phyloP scores from a whole-genome alignment of 2,113 vertebrate species.

The Indicator maculatus region DNA sequence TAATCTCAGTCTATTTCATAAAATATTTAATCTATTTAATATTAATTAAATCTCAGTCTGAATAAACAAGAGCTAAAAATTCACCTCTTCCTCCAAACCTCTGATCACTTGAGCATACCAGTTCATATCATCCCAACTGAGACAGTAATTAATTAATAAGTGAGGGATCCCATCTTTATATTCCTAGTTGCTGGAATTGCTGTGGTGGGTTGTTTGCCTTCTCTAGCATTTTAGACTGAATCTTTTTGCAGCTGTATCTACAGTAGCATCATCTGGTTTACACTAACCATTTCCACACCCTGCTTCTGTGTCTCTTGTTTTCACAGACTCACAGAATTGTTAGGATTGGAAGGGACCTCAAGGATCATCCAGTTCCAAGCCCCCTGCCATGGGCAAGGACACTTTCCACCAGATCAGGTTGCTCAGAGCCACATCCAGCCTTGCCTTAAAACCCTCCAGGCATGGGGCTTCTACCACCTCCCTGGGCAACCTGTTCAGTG shows the following conservation, averaged over 20 bases:
- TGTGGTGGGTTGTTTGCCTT: background rate
- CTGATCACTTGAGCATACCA: background rate
- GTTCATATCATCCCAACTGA: background rate
- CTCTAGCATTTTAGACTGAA: background rate
- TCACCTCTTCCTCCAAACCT: conserved; percentile 21
- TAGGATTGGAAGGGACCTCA: too few relatives aligned
- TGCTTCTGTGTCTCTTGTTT: background rate
- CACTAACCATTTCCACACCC: background rate
- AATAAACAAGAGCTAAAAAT: conserved; percentile 48
- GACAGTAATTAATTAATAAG: background rate
- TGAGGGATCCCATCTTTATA: background rate
- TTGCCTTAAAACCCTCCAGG: too few relatives aligned
- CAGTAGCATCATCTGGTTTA: background rate
- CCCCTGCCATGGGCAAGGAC: too few relatives aligned
- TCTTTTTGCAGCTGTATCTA: background rate
- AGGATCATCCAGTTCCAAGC: too few relatives aligned
- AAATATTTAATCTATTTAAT: conserved; percentile 70
- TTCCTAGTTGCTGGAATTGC: background rate
- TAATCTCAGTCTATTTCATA: conserved; percentile 55
- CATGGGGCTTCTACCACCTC: too few relatives aligned
- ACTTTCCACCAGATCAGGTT: too few relatives aligned
- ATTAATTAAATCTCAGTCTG: conserved; percentile 59
- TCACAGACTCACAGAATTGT: background rate
- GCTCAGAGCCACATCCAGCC: too few relatives aligned
- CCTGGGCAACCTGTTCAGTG: too few relatives aligned